Evolutionary conservation across 1,140 invertebrate genomes (phyloP), one percentile per base, ranked within the genome.

Genomic region (Cataglyphis hispanica): DNA sequence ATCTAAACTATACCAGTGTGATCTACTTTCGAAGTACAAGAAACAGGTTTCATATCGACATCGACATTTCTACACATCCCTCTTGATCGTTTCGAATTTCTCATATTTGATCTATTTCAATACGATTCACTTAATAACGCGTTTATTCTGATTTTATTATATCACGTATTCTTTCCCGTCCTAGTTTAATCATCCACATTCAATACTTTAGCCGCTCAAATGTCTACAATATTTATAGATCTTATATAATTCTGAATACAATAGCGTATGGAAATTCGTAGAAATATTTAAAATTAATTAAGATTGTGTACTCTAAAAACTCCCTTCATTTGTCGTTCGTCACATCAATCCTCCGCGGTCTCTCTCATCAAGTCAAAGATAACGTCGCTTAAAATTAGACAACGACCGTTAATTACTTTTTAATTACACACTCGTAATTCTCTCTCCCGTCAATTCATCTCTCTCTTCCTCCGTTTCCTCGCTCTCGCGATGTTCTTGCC

Each of bases 371-470:
- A 75, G 40, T 90, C 64, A 53, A 72, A 85, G 40, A 90, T 87
- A 90, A 87, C 76, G 83, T 85, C 70, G 87, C 85, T 91, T 91
- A 91, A 87, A 91, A 91, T 90, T 91, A 91, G 87, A 87, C 85
- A 91, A 91, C 90, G 90, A 89, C 64, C 77, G 64, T 90, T 88
- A 91, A 80, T 89, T 75, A 78, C 80, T 85, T 84, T 85, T 84
- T 84, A 91, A 72, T 74, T 81, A 81, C 56, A 81, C 56, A 60
- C 60, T 74, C 58, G 58, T 80, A 74, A 61, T 86, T 81, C 78
- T 53, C 56, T 16, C 31, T 46, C 22, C 10, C 58, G 22, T 40
- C 58, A 40, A 77, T 76, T 64, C 25, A 10, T 78, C 60, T 61
- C 60, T 60, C 63, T 22, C 25, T 84, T 81, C 31, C 75, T 74